A percentile compares a stretch with the other conserved stretches of the same genome.
Conservation (phyloP, 2,797 vertebrate genomes). For the Sebastes minor region DNA sequence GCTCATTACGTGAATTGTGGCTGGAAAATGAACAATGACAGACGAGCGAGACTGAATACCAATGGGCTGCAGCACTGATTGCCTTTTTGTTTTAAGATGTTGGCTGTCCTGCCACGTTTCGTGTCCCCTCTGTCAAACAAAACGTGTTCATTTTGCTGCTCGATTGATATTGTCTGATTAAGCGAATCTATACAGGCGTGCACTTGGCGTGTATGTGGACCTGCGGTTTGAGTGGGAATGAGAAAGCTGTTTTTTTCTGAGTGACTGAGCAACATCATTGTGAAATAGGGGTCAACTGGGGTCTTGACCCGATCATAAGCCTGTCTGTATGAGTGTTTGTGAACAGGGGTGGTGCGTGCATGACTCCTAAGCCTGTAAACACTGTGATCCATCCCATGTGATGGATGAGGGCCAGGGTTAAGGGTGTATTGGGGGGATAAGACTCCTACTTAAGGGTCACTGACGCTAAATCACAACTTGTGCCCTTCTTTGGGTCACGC, state of each 20-base stretch:
- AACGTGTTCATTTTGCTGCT: slow-evolving; percentile 21
- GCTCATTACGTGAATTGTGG: slow-evolving; percentile 72
- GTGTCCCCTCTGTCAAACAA: slow-evolving; percentile 36
- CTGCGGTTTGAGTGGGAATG: slow-evolving; percentile 6
- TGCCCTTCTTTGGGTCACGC: slow-evolving; percentile 15
- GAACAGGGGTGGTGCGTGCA: slow-evolving; percentile 52
- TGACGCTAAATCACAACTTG: slow-evolving; percentile 38
- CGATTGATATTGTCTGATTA: slow-evolving; percentile 18
- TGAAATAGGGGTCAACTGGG: slow-evolving; percentile 70
- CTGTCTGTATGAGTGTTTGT: slow-evolving; percentile 60
- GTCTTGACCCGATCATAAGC: slow-evolving; percentile 65
- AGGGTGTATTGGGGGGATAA: slow-evolving; percentile 42
- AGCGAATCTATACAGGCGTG: slow-evolving; percentile 1
- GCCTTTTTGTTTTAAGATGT: slow-evolving; percentile 68
- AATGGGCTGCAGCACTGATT: slow-evolving; percentile 64
- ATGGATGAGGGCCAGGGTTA: slow-evolving; percentile 74
- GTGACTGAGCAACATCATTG: slow-evolving; percentile 56
- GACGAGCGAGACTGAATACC: slow-evolving; percentile 64
- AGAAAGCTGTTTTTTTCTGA: slow-evolving; percentile 41
- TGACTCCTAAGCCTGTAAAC: slow-evolving; percentile 67
- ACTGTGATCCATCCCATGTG: slow-evolving; percentile 71
- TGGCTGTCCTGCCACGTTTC: slow-evolving; percentile 49
- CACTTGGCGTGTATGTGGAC: background rate
- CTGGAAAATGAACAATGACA: slow-evolving; percentile 76
- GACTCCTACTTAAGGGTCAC: slow-evolving; percentile 61